Evolutionary conservation across 2,113 vertebrate genomes (phyloP), one percentile per base, ranked within the genome.

Genomic region (Ptilorrhoa leucosticta): DNA sequence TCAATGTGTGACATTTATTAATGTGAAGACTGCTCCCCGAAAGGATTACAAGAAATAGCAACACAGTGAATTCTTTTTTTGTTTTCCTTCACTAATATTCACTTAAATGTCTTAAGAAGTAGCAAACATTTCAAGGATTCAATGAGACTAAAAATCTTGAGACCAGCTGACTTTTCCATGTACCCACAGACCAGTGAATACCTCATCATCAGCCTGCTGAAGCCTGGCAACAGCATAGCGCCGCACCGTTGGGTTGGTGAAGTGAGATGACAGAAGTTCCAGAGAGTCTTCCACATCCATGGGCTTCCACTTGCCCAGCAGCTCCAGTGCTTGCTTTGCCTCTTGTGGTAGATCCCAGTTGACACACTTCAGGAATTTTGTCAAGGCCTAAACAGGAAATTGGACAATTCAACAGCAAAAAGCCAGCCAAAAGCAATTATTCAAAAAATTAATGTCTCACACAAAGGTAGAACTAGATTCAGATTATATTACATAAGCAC

Each of bases 251-350:
- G 99, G 98, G 95, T 99, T 99, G 71, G 98, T 98, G 91, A 99
- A 99, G 50, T 99, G 99, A 31, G 99, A 99, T 1, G 99, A 99
- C 30, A 99, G 94, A 63, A 99, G 98, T 91, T 99, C 99, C 95
- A 99, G 89, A 17, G 99, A 99, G 79, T 99, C 99, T 90, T 99
- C 99, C n/a, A 99, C 99, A 23, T 99, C 99, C 99, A 99, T 99
- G 15, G 99, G 99, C 82, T 98, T 99, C 99, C 99, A 99, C 86
- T 99, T 99, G 13, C 99, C 99, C 85, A 99, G 95, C 12, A 99
- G 98, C 92, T 99, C 99, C 96, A 99, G 95, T 0, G 99, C 99
- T 97, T 99, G 99, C 83, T 99, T 99, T 80, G 99, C 99, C 86
- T 99, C 99, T 93, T 99, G 99, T 39, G 99, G 98, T 51, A 99